Evolutionary conservation across 2,888 invertebrate genomes (phyloP).

Genomic region (Therioaphis trifolii): DNA sequence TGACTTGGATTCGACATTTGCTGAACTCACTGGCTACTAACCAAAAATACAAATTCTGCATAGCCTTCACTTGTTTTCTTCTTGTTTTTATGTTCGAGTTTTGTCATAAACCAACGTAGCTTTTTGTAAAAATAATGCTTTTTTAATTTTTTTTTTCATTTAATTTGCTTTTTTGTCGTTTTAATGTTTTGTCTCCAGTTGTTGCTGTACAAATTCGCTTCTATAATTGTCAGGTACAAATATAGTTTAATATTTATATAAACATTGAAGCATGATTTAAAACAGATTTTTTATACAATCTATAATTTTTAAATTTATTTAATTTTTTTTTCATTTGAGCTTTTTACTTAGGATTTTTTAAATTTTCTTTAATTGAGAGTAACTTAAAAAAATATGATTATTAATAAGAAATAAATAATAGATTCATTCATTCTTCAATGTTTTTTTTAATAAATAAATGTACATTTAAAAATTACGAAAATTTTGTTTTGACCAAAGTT

Average conservation of each 20-base stretch:
- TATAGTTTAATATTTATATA: constrained; percentile 3
- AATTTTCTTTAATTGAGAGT: not conserved
- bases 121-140: constrained; percentile 61
- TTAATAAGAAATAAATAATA: not conserved
- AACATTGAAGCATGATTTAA: constrained; percentile 33
- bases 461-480: not conserved
- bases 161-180: constrained; percentile 61
- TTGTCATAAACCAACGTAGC: constrained; percentile 58
- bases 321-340: not conserved
- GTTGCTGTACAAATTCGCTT: constrained; percentile 61
- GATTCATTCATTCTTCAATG: constrained; percentile 1
- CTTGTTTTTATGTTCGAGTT: constrained; percentile 61
- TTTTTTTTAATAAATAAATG: not conserved
- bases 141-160: constrained; percentile 59
- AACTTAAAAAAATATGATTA: not conserved
- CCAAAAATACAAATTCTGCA: constrained; percentile 55
- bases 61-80: constrained; percentile 62
- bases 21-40: constrained; percentile 80
- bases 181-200: constrained; percentile 60
- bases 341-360: no score
- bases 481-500: constrained; percentile 1
- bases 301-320: not conserved
- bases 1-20: constrained; percentile 80
- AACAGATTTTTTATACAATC: not conserved
- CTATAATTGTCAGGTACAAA: constrained; percentile 56